Evolutionary conservation across 1,140 invertebrate species (phyloP).

Genomic region (Rhynchophorus ferrugineus): DNA sequence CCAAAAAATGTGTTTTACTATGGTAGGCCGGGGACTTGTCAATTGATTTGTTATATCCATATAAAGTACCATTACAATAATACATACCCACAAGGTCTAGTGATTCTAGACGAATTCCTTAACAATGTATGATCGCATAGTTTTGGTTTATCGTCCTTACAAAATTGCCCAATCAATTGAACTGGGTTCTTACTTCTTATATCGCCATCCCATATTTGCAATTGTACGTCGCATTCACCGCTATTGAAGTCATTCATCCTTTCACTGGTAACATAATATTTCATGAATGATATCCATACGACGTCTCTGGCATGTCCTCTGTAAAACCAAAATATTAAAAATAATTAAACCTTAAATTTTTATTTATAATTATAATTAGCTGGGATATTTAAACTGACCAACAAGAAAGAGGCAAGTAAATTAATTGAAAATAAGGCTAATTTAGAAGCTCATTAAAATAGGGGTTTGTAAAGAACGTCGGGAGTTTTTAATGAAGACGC

Average conservation of each 20-base stretch:
- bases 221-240: slow-evolving; percentile 63
- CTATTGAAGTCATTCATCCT: slow-evolving; percentile 54
- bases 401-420: not conserved
- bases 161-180: slow-evolving; percentile 63
- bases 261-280: slow-evolving; percentile 66
- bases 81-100: slow-evolving; percentile 54
- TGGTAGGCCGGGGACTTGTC: no score
- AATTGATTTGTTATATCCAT: no score
- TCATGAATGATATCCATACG: slow-evolving; percentile 78
- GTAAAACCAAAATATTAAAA: slow-evolving; percentile 39
- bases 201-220: slow-evolving; percentile 67
- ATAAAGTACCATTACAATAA: no score
- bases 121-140: slow-evolving; percentile 68
- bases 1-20: no score
- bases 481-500: no score
- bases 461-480: no score
- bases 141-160: slow-evolving; percentile 64
- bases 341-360: no score
- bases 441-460: no score
- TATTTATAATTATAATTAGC: not conserved
- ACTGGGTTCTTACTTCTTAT: slow-evolving; percentile 43
- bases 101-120: slow-evolving; percentile 63
- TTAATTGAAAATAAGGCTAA: no score
- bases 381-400: not conserved
- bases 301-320: slow-evolving; percentile 63